Base-by-base conservation (phyloP, 2,797 vertebrate genomes). In the Denticeps clupeoides region DNA sequence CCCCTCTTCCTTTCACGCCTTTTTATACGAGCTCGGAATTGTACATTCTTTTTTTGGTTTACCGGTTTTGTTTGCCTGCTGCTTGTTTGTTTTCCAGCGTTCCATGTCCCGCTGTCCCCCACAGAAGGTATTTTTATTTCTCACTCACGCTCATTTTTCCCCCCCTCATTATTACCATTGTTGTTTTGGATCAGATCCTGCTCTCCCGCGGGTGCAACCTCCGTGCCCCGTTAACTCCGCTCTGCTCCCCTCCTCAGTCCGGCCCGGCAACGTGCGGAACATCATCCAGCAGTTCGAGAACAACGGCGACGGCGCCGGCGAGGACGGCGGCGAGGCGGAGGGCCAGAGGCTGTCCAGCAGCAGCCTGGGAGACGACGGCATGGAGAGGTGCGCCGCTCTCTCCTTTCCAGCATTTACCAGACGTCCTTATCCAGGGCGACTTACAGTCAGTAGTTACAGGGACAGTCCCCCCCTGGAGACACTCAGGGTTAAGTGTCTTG, bases 211-310 rank as follows among this genome's bases (percentile, higher is more conserved):
- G 15, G 3, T 47, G 62, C 56, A 51, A 51, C 57, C 48, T 10
- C 44, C 31, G 31, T 48, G 7, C 24, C 21, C 40, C 27, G 41
- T 13, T 47, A 25, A 21, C 26, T 0, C 1, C 8, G 27, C 12
- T n/a, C 45, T 29, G 60, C 64, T 24, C 6, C n/a, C 16, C 11
- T 9, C 25, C 23, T 5, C 52, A 91, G 92, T 93, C 57, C 90
- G 87, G 50, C 77, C 88, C 0, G 89, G 91, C 53, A 96, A 67
- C 0, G 92, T 96, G 63, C 79, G 80, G 58, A 94, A 90, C 76
- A 96, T 96, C 61, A 93, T 96, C 44, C 89, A 93, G 77, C 92
- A 94, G 73, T 96, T 96, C 70, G 92, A 96, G 79, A 93, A 86
- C 63, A 81, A 78, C 72, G 60, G 72, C 0, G 77, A 79, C 26